Percentiles rank a stretch among this genome's conserved stretches.
Evolutionary conservation across 2,888 invertebrate species (phyloP).

Genomic region (Apamea crenata): DNA sequence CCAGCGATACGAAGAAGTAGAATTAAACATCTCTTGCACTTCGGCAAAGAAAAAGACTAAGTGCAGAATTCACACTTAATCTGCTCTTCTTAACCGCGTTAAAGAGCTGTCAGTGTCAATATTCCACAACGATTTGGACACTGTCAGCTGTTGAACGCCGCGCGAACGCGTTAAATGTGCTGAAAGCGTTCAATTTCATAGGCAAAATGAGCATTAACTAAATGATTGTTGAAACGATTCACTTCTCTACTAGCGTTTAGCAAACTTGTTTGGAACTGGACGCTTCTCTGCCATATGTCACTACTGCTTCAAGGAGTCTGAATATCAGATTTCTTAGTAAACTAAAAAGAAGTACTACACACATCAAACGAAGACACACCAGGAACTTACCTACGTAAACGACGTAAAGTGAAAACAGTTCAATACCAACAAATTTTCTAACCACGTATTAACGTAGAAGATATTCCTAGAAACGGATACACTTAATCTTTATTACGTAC

Average conservation of each 20-base stretch:
- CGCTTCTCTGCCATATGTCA: not conserved
- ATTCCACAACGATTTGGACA: not conserved
- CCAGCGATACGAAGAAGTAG: too few relatives aligned
- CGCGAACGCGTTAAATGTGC: too few relatives aligned
- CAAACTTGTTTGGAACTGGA: not conserved
- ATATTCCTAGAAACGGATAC: slow-evolving; percentile 31
- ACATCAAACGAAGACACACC: slow-evolving; percentile 5
- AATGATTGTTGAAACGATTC: not conserved
- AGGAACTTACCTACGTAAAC: not conserved
- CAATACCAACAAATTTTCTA: slow-evolving; percentile 4
- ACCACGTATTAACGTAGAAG: not conserved
- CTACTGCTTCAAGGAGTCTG: slow-evolving; percentile 1
- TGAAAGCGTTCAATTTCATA: not conserved
- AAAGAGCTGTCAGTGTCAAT: not conserved
- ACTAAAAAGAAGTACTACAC: not conserved
- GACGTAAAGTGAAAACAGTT: not conserved
- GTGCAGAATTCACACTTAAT: not conserved
- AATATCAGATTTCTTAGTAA: slow-evolving; percentile 1
- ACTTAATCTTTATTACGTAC: slow-evolving; percentile 51
- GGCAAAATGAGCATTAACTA: not conserved
- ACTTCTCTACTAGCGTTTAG: not conserved
- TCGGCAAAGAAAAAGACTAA: too few relatives aligned
- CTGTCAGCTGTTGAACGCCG: not conserved
- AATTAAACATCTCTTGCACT: too few relatives aligned
- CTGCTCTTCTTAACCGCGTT: not conserved